Percentiles rank a stretch among this genome's conserved stretches.
Conservation (phyloP, 92 coral and sea anemone genomes). For the Porites cylindrica region DNA sequence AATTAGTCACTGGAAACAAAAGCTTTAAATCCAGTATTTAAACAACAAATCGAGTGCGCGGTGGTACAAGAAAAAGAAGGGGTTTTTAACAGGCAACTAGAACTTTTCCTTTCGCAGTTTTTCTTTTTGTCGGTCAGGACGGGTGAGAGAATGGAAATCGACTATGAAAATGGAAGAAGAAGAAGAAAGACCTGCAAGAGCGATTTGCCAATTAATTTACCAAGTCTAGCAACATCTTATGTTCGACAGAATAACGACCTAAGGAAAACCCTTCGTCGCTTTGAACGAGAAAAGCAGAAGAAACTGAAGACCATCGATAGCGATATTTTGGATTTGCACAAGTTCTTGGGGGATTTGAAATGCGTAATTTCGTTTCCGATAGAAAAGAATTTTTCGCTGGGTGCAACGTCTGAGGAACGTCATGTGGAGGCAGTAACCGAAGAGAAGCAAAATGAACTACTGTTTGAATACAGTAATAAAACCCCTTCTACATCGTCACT, state of each 20-base stretch:
- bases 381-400: constrained; percentile 1
- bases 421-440: not conserved
- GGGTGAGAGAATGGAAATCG: not conserved
- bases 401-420: not conserved
- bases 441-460: not conserved
- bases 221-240: constrained; percentile 28
- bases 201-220: not conserved
- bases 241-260: constrained; percentile 38
- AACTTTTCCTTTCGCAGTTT: too few species aligned
- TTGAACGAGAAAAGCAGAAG: constrained; percentile 48
- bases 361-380: constrained; percentile 33
- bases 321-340: constrained; percentile 39
- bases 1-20: not conserved
- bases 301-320: constrained; percentile 36
- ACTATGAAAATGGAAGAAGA: not conserved
- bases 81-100: too few species aligned
- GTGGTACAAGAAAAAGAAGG: too few species aligned
- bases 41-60: not conserved
- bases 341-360: constrained; percentile 41
- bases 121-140: too few species aligned
- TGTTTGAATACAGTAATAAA: not conserved
- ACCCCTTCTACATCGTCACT: not conserved
- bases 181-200: not conserved
- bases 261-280: constrained; percentile 15
- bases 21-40: not conserved